Percentiles rank a stretch among this genome's conserved stretches.
Evolutionary conservation across 2,113 vertebrate species (phyloP).

Genomic region (Platichthys stellatus): DNA sequence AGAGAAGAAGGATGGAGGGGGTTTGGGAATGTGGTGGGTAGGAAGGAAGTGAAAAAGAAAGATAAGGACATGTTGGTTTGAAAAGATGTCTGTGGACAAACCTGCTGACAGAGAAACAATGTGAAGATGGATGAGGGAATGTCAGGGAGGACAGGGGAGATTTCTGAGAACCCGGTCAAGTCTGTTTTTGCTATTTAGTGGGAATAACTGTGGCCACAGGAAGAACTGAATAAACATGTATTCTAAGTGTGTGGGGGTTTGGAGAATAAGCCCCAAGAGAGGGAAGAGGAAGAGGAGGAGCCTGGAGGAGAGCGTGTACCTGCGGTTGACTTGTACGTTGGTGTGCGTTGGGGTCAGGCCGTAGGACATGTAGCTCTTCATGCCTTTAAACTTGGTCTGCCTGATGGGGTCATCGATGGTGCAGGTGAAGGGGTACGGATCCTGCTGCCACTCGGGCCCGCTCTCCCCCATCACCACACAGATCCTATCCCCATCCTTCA

Average conservation of each 20-base stretch:
- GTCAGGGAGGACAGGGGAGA: constrained; percentile 5
- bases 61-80: neutral
- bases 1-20: neutral
- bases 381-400: constrained; percentile 99
- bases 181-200: constrained; percentile 45
- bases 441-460: constrained; percentile 95
- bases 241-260: neutral
- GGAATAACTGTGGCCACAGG: constrained; percentile 18
- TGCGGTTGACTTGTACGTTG: constrained; percentile 89
- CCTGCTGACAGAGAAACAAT: constrained; percentile 34
- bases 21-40: neutral
- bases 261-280: neutral
- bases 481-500: constrained; percentile 92
- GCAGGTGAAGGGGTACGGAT: constrained; percentile 92
- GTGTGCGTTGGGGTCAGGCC: constrained; percentile 94
- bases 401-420: constrained; percentile 97
- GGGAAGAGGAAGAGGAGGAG: neutral
- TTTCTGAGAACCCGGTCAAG: constrained; percentile 30
- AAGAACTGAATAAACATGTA: constrained; percentile 23
- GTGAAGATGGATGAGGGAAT: constrained; percentile 1
- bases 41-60: neutral
- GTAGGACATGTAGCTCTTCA: constrained; percentile 99
- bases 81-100: too few species aligned
- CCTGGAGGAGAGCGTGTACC: constrained; percentile 59
- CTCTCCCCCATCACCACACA: constrained; percentile 89